phyloP scores from a whole-genome alignment of 2,113 vertebrate species.

The Nycticryphes semicollaris region DNA sequence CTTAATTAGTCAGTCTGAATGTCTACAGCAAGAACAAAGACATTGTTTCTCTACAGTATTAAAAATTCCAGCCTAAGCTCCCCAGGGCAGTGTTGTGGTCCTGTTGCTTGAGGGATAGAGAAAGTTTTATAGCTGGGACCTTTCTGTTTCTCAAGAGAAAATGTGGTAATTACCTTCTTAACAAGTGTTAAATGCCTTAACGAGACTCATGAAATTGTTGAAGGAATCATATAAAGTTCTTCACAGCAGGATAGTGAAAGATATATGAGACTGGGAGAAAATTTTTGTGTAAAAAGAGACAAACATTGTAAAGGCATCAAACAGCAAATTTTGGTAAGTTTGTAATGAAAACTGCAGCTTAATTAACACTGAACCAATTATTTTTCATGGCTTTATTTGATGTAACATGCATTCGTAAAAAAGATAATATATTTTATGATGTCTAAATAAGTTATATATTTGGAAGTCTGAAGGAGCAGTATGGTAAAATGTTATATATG shows the following conservation, averaged over 20 bases:
- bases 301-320: not conserved
- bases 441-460: not conserved
- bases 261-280: not conserved
- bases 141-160: not conserved
- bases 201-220: not conserved
- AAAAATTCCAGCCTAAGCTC: not conserved
- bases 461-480: not conserved
- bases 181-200: not conserved
- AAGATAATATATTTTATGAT: not conserved
- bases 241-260: not conserved
- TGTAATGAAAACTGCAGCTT: not conserved
- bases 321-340: not conserved
- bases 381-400: not conserved
- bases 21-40: not conserved
- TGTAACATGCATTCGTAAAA: not conserved
- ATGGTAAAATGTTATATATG: not conserved
- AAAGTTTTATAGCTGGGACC: not conserved
- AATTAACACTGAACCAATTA: not conserved
- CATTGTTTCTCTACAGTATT: not conserved
- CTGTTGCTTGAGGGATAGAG: not conserved
- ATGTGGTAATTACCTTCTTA: not conserved
- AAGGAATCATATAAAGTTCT: not conserved
- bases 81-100: not conserved
- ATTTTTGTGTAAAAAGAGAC: not conserved
- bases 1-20: not conserved